Conservation (phyloP, 1,140 invertebrate species). For the Caenorhabditis briggsae region DNA sequence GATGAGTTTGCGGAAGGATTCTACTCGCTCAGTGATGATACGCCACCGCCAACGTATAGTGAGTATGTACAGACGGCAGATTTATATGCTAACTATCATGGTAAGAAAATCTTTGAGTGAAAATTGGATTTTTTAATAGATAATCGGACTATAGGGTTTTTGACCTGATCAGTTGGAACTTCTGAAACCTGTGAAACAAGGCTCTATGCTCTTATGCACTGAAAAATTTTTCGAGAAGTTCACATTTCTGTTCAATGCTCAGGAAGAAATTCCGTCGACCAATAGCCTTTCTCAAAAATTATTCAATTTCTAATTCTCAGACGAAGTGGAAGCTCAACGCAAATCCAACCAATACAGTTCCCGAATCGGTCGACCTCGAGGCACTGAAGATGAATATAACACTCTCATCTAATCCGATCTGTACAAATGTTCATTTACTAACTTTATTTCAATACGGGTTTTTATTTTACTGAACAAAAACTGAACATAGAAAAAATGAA, state of each 20-base stretch:
- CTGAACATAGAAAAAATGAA: background rate
- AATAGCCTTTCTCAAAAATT: no score
- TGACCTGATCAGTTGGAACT: no score
- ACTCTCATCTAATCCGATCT: background rate
- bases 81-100: slow-evolving; percentile 49
- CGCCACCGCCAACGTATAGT: slow-evolving; percentile 52
- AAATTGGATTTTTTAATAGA: background rate
- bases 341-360: slow-evolving; percentile 15
- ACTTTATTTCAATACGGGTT: slow-evolving; percentile 11
- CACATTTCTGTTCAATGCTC: no score
- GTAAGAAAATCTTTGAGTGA: background rate
- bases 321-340: slow-evolving; percentile 31
- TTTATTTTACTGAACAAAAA: background rate
- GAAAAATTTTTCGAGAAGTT: no score
- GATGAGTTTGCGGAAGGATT: slow-evolving; percentile 40
- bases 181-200: no score
- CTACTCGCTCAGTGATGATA: slow-evolving; percentile 49
- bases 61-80: slow-evolving; percentile 55
- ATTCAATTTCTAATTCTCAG: background rate
- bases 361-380: slow-evolving; percentile 3
- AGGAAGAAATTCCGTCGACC: no score
- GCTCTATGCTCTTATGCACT: no score
- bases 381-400: background rate
- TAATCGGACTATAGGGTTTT: no score
- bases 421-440: background rate